Conservation (phyloP, 2,113 vertebrate genomes). For the Emydocephalus ijimae region DNA sequence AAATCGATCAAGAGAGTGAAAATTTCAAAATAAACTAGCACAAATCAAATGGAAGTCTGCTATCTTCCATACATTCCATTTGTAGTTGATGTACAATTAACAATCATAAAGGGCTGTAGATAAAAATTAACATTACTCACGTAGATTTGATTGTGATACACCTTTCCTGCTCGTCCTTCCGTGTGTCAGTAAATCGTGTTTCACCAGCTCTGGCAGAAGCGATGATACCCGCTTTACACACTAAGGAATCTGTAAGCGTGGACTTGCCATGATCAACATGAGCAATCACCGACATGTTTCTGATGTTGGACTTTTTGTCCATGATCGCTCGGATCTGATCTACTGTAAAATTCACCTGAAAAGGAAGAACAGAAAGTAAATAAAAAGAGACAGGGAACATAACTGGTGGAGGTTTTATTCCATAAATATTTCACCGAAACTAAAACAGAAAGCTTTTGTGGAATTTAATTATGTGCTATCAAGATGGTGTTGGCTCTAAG, state of each 20-base stretch:
- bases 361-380: neutral
- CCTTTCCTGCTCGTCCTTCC: slow-evolving; percentile 60
- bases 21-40: neutral
- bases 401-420: neutral
- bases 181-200: slow-evolving; percentile 57
- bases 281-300: slow-evolving; percentile 65
- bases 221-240: slow-evolving; percentile 55
- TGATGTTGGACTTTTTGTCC: slow-evolving; percentile 65
- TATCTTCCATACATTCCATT: neutral
- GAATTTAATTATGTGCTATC: neutral
- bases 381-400: neutral
- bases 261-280: slow-evolving; percentile 62
- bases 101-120: neutral
- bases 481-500: neutral
- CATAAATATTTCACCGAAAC: neutral
- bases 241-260: slow-evolving; percentile 54
- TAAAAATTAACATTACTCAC: slow-evolving; percentile 23
- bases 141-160: slow-evolving; percentile 56
- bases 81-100: neutral
- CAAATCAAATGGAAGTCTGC: neutral
- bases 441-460: neutral
- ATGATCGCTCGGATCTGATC: slow-evolving; percentile 60
- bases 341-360: slow-evolving; percentile 62
- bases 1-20: neutral
- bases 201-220: slow-evolving; percentile 51